Conservation (phyloP, 2,888 invertebrate genomes). For the Sarcophaga variegata region DNA sequence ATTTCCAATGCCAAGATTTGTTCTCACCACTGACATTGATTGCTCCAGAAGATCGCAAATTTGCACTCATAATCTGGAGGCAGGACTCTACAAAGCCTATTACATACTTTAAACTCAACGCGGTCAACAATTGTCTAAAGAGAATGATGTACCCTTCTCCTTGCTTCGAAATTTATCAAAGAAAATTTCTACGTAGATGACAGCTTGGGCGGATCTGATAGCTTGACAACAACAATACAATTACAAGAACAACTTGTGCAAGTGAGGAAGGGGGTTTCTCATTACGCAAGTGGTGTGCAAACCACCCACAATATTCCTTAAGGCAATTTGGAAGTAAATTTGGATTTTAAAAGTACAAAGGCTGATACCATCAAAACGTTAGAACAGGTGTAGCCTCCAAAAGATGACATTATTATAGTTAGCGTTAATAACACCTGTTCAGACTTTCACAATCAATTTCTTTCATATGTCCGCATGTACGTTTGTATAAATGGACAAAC, state of each 20-base stretch:
- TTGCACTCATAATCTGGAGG: not conserved
- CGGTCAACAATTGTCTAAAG: conserved; percentile 10
- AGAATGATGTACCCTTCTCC: not conserved
- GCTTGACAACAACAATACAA: not conserved
- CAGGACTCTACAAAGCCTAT: not conserved
- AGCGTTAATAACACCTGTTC: too few relatives aligned
- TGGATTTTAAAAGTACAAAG: too few relatives aligned
- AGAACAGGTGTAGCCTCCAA: too few relatives aligned
- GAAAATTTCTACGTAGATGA: conserved; percentile 18
- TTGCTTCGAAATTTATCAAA: conserved; percentile 4
- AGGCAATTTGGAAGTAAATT: too few relatives aligned
- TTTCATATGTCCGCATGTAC: too few relatives aligned
- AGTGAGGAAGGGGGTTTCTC: not conserved
- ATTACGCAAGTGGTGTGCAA: not conserved
- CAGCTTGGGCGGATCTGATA: not conserved
- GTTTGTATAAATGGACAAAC: too few relatives aligned
- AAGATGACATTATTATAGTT: too few relatives aligned
- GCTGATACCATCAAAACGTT: too few relatives aligned
- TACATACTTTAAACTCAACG: not conserved
- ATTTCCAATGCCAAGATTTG: too few relatives aligned
- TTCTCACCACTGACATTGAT: not conserved
- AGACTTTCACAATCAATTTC: too few relatives aligned
- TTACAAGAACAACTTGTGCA: conserved; percentile 5
- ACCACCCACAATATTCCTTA: too few relatives aligned
- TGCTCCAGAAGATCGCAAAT: not conserved